Conservation (phyloP, 2,888 invertebrate species). For the Drosophila recens region DNA sequence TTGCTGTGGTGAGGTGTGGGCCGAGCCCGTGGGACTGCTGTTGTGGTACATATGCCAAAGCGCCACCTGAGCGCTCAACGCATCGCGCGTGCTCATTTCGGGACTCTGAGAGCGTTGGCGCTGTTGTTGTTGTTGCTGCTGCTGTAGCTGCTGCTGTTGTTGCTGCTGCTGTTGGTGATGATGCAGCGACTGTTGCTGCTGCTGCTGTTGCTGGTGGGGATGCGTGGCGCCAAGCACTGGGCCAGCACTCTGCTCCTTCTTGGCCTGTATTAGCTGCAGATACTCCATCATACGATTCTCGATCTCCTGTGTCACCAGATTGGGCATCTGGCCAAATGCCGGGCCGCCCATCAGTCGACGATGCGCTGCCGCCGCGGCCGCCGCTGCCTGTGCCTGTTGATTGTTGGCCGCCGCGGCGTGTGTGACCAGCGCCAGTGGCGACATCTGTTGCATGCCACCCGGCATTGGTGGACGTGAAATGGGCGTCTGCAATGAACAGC, state of each 20-base stretch:
- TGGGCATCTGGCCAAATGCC: constrained; percentile 87
- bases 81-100: constrained; percentile 85
- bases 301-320: constrained; percentile 89
- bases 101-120: constrained; percentile 84
- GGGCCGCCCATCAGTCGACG: constrained; percentile 84
- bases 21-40: constrained; percentile 86
- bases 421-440: constrained; percentile 91
- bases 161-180: constrained; percentile 79
- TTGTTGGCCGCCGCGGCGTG: constrained; percentile 86
- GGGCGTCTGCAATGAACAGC: constrained; percentile 68
- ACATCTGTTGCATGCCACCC: constrained; percentile 89
- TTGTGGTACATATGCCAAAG: constrained; percentile 94
- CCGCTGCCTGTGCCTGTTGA: constrained; percentile 85
- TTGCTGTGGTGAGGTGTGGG: constrained; percentile 86
- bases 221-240: constrained; percentile 52
- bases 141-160: constrained; percentile 55
- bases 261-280: constrained; percentile 89
- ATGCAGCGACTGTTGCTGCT: constrained; percentile 42
- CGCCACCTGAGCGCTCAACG: constrained; percentile 90
- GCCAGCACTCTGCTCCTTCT: constrained; percentile 82
- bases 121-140: constrained; percentile 65
- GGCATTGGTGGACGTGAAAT: constrained; percentile 87
- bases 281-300: constrained; percentile 93
- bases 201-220: constrained; percentile 68
- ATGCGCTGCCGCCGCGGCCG: constrained; percentile 85